Evolutionary conservation across 2,797 vertebrate genomes (phyloP).

Genomic region (Tenualosa thibaudeaui): DNA sequence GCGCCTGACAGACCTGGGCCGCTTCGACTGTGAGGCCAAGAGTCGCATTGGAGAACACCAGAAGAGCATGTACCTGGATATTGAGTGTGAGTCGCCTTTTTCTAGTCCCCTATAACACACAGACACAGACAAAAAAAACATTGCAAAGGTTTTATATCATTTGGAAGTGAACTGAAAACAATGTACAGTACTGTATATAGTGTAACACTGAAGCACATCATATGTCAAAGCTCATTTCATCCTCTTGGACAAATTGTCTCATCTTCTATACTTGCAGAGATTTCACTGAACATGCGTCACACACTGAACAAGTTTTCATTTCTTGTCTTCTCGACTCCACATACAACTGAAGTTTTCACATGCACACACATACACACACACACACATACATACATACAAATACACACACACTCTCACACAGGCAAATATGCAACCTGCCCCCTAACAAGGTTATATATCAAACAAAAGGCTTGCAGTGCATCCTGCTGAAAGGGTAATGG

Average conservation of each 20-base stretch:
- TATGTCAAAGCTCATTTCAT: too few species aligned
- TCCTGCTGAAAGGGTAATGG: conserved; percentile 9
- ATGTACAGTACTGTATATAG: background rate
- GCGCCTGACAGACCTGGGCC: conserved; percentile 84
- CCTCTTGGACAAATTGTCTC: too few species aligned
- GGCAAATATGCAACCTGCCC: background rate
- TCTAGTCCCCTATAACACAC: background rate
- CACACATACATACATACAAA: background rate
- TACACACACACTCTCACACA: background rate
- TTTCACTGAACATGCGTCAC: background rate
- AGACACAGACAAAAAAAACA: conserved; percentile 23
- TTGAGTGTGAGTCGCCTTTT: conserved; percentile 85
- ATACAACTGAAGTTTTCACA: background rate
- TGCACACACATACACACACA: background rate
- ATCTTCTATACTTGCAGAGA: too few species aligned
- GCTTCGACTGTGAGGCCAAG: conserved; percentile 93
- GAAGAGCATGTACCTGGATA: conserved; percentile 97
- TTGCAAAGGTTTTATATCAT: background rate
- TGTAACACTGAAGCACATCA: too few species aligned
- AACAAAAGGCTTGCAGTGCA: background rate
- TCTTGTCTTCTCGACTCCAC: background rate
- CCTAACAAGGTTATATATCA: conserved; percentile 10
- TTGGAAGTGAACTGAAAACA: background rate
- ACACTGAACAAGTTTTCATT: background rate
- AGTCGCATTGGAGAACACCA: conserved; percentile 95